Base-by-base conservation (phyloP, 2,888 invertebrate genomes). In the Iphiclides podalirius region DNA sequence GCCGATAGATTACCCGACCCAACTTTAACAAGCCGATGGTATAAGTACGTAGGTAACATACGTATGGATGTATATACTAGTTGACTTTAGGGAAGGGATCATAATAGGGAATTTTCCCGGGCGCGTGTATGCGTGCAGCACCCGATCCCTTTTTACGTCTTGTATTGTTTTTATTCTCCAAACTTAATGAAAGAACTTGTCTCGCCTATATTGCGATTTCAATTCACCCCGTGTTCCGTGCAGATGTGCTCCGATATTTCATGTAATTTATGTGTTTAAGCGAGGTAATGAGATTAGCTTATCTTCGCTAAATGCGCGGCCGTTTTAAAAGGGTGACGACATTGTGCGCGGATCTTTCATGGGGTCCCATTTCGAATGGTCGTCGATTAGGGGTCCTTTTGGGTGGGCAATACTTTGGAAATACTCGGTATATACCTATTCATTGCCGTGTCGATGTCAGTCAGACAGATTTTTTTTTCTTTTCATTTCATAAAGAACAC, bases 141-240 rank as follows among this genome's bases (percentile, higher is more conserved):
- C 78, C 73, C 77, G 77, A 79, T 84, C 84, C 86, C 84, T 86
- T 86, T 86, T 83, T 81, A 83, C 79, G n/a, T n/a, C n/a, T 84
- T 81, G 81, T 86, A 83, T 87, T 85, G 85, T 82, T 86, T 86
- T 86, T 87, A 84, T 86, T 84, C 81, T 83, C 73, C 73, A 79
- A 79, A 78, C 79, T 76, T 85, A 87, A 87, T 87, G 85, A 86
- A 86, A 85, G 80, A 84, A 84, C 75, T 85, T 84, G 80, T 77
- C 73, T 79, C 72, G 74, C 73, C 72, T 74, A 71, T 77, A 80
- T 79, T 73, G 77, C 80, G 73, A 79, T 80, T 76, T 77, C 78
- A 75, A 80, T 81, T 75, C 77, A 75, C 75, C 68, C 64, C 70
- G 66, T 69, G 66, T 63, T 60, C 63, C 53, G 58, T 59, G 52